Conservation (phyloP, 2,888 invertebrate genomes). For the Ochropleura leucogaster region DNA sequence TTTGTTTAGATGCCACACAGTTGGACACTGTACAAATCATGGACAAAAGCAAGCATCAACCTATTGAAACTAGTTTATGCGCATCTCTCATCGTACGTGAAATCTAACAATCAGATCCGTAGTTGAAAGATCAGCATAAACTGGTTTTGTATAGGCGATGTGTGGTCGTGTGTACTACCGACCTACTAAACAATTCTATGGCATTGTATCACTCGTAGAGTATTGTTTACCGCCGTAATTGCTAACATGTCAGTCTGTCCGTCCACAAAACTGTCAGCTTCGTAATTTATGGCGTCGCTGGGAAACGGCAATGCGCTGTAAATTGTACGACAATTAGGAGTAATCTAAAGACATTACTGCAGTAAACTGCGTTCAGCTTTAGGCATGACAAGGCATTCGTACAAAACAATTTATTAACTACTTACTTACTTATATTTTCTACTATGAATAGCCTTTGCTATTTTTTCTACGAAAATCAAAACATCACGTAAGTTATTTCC, state of each 20-base stretch:
- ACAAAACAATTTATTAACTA: neutral
- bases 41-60: neutral
- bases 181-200: neutral
- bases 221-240: slow-evolving; percentile 25
- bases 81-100: no score
- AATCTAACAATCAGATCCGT: no score
- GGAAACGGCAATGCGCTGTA: slow-evolving; percentile 17
- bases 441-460: neutral
- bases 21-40: neutral
- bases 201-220: slow-evolving; percentile 17
- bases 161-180: neutral
- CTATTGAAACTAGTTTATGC: no score
- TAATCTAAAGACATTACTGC: neutral
- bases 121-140: no score
- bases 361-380: neutral
- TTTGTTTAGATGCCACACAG: neutral
- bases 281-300: slow-evolving; percentile 32
- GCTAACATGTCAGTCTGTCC: slow-evolving; percentile 24
- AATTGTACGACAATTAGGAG: slow-evolving; percentile 23
- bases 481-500: neutral
- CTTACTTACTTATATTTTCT: neutral
- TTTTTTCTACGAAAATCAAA: neutral
- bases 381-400: neutral
- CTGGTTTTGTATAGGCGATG: no score
- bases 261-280: slow-evolving; percentile 20